A percentile compares a stretch with the other conserved stretches of the same genome.
Conservation (phyloP, 2,888 invertebrate genomes). For the Pelosia muscerda region DNA sequence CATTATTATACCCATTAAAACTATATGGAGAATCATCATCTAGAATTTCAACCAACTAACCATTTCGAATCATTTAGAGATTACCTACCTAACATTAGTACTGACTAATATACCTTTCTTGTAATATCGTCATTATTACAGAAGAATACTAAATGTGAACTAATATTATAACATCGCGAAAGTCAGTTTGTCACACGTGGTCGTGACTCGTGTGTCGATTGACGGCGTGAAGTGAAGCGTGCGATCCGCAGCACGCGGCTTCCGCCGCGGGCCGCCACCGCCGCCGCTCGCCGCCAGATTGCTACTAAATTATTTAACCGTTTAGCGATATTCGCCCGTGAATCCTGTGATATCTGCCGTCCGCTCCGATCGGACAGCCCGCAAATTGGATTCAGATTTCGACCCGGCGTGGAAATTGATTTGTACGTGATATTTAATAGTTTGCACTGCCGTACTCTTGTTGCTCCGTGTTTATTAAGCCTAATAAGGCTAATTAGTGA, state of each 20-base stretch:
- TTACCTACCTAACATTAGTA: too few relatives aligned
- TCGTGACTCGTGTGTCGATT: constrained; percentile 17
- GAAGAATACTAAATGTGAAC: constrained; percentile 19
- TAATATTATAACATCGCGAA: constrained; percentile 28
- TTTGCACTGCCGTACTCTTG: constrained; percentile 49
- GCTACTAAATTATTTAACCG: constrained; percentile 86
- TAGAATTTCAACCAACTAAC: background rate
- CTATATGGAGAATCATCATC: background rate
- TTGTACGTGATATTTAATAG: constrained; percentile 84
- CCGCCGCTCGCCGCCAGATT: constrained; percentile 69
- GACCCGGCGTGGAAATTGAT: constrained; percentile 82
- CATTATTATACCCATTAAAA: background rate
- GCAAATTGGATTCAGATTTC: constrained; percentile 87
- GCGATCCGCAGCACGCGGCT: constrained; percentile 56
- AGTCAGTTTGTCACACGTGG: constrained; percentile 34
- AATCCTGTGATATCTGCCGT: constrained; percentile 71
- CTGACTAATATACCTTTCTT: too few relatives aligned
- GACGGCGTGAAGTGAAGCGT: constrained; percentile 41
- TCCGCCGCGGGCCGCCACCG: constrained; percentile 61
- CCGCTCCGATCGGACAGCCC: constrained; percentile 81
- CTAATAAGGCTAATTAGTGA: constrained; percentile 41
- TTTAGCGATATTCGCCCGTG: constrained; percentile 83
- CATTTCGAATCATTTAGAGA: background rate
- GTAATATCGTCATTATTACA: background rate
- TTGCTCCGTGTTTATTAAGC: constrained; percentile 40